Evolutionary conservation across 2,888 invertebrate genomes (phyloP).

Genomic region (Xanthostigma xanthostigma): DNA sequence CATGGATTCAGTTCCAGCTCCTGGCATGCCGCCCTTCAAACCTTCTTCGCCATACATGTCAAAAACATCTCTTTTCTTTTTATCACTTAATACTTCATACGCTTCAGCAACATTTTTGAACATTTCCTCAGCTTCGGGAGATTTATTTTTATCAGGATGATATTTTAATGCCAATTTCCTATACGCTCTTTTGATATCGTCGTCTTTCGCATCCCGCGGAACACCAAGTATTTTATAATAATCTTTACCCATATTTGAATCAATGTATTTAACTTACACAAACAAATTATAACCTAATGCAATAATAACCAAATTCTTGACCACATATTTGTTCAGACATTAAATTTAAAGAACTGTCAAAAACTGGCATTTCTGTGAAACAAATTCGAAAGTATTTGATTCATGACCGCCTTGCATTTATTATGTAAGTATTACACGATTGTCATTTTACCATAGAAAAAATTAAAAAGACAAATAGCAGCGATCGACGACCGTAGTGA

Average conservation of each 20-base stretch:
- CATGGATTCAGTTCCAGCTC: slow-evolving; percentile 29
- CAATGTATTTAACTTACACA: too few relatives aligned
- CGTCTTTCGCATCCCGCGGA: slow-evolving; percentile 67
- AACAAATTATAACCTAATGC: too few relatives aligned
- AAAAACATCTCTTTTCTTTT: slow-evolving; percentile 85
- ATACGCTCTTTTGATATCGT: slow-evolving; percentile 93
- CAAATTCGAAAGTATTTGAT: too few relatives aligned
- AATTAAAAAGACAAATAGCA: too few relatives aligned
- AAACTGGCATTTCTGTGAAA: too few relatives aligned
- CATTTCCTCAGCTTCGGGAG: slow-evolving; percentile 79
- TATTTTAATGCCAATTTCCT: slow-evolving; percentile 87
- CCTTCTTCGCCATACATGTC: slow-evolving; percentile 87
- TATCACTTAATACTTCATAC: slow-evolving; percentile 88
- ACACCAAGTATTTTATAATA: slow-evolving; percentile 89
- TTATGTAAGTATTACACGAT: too few relatives aligned
- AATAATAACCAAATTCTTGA: too few relatives aligned
- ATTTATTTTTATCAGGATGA: slow-evolving; percentile 96
- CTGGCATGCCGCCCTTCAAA: slow-evolving; percentile 52
- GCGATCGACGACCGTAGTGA: too few relatives aligned
- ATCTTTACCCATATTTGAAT: slow-evolving; percentile 73
- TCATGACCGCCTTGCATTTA: too few relatives aligned
- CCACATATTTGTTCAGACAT: too few relatives aligned
- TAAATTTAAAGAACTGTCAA: too few relatives aligned
- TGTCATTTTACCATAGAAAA: too few relatives aligned
- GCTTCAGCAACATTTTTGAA: slow-evolving; percentile 96